Conservation (phyloP, 2,797 vertebrate species). For the Gambusia yucatana region DNA sequence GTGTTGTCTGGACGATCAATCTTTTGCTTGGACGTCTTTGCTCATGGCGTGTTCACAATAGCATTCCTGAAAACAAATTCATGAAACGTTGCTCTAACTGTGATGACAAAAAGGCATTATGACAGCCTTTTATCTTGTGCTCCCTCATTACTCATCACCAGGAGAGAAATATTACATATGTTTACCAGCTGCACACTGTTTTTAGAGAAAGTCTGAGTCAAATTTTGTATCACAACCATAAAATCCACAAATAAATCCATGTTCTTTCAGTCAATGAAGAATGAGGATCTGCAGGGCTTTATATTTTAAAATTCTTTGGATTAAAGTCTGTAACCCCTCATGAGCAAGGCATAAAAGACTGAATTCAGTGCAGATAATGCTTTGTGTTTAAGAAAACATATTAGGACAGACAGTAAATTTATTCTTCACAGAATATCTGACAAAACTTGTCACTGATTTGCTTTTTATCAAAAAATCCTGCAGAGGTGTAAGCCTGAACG, state of each 20-base stretch:
- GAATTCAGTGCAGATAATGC: conserved; percentile 10
- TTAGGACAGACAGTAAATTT: conserved; percentile 38
- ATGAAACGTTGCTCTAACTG: conserved; percentile 61
- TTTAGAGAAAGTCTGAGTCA: conserved; percentile 72
- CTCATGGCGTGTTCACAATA: conserved; percentile 22
- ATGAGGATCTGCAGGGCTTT: conserved; percentile 43
- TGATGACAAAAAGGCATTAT: conserved; percentile 67
- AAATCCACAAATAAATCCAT: conserved; percentile 62
- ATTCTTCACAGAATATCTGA: conserved; percentile 31
- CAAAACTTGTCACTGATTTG: conserved; percentile 46
- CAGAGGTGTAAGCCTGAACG: conserved; percentile 28
- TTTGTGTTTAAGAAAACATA: conserved; percentile 29
- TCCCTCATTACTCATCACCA: conserved; percentile 77
- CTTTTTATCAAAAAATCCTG: conserved; percentile 37
- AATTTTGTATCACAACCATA: conserved; percentile 56
- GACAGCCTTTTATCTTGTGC: conserved; percentile 74
- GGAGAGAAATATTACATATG: conserved; percentile 76
- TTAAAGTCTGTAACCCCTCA: conserved; percentile 19
- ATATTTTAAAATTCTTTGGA: conserved; percentile 38
- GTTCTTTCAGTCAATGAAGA: conserved; percentile 42
- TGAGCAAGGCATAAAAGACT: conserved; percentile 18
- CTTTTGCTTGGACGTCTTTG: conserved; percentile 31
- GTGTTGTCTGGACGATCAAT: conserved; percentile 19
- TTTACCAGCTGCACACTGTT: conserved; percentile 77
- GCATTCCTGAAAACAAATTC: conserved; percentile 53